Base-by-base conservation (phyloP, 2,113 vertebrate genomes). In the Vidua macroura region DNA sequence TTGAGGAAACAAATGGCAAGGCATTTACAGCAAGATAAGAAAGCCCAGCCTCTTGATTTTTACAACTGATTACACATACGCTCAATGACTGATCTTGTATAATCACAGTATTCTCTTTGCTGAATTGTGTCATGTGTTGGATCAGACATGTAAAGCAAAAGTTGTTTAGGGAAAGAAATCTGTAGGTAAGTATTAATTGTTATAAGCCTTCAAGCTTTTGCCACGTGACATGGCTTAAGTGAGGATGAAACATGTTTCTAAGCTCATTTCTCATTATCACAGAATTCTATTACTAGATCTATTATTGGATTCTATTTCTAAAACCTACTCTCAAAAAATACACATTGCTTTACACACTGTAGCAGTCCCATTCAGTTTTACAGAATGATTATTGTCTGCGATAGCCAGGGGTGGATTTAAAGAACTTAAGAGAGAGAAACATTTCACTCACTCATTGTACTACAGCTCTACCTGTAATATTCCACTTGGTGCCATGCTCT, bases 401-500 rank as follows among this genome's bases (percentile, higher is more conserved):
- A 22, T 62, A 76, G 30, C 59, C 55, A 88, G 49, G 13, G 21
- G 58, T 91, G 63, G 74, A 91, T 73, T 92, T 88, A 39, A 83
- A 86, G 70, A 94, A 91, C 75, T 95, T 83, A 87, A 78, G 82
- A 97, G 89, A 87, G 93, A 97, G 88, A 96, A 97, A 96, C 91
- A 93, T 87, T 92, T 96, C 97, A 98, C 96, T 97, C 97, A 96
- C 97, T 97, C 95, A 96, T 95, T 97, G 95, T 59, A 97, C 93
- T 96, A 96, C 92, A 96, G 92, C 55, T 97, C 92, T 98, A 99
- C 99, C 99, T 99, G 98, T 99, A 99, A 98, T 98, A 99, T 96
- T 99, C 99, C 96, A 99, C 99, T 95, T 99, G 98, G 97, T 99
- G 99, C 99, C 99, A 99, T 1, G 99, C 98, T 95, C 99, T 98